A percentile compares a stretch with the other conserved stretches of the same genome.
phyloP scores from a whole-genome alignment of 2,888 invertebrate genomes.

The Rhingia rostrata region DNA sequence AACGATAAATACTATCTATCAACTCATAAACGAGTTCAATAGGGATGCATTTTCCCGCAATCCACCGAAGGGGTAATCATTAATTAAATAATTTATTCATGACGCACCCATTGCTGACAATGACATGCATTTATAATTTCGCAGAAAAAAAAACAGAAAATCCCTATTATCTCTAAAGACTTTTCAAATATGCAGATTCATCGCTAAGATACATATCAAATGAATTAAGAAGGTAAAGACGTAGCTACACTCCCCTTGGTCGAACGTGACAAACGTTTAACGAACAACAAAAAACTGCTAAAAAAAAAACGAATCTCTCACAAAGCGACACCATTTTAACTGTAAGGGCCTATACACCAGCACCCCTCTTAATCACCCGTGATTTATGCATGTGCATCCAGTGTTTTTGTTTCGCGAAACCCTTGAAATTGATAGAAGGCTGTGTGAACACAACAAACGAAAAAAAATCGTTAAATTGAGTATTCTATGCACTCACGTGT shows the following conservation, averaged over 20 bases:
- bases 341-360: conserved; percentile 32
- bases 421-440: conserved; percentile 72
- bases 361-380: conserved; percentile 64
- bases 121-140: conserved; percentile 62
- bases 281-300: conserved; percentile 36
- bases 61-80: conserved; percentile 27
- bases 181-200: conserved; percentile 69
- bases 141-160: conserved; percentile 24
- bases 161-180: conserved; percentile 53
- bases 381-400: conserved; percentile 69
- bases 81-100: conserved; percentile 72
- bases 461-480: conserved; percentile 66
- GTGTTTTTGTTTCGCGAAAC: conserved; percentile 52
- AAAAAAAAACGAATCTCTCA: conserved; percentile 21
- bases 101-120: conserved; percentile 64
- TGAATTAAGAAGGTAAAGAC: conserved; percentile 49
- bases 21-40: neutral
- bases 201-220: conserved; percentile 72
- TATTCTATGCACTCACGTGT: conserved; percentile 69
- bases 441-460: conserved; percentile 1
- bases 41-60: conserved; percentile 43
- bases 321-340: conserved; percentile 22
- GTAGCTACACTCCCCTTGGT: conserved; percentile 54
- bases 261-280: conserved; percentile 60
- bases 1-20: too few species aligned